These are phyloP conservation scores for Hycleus phaleratus DNA, from an alignment of 1,140 invertebrate species.

Conservation along the genomic window DNA sequence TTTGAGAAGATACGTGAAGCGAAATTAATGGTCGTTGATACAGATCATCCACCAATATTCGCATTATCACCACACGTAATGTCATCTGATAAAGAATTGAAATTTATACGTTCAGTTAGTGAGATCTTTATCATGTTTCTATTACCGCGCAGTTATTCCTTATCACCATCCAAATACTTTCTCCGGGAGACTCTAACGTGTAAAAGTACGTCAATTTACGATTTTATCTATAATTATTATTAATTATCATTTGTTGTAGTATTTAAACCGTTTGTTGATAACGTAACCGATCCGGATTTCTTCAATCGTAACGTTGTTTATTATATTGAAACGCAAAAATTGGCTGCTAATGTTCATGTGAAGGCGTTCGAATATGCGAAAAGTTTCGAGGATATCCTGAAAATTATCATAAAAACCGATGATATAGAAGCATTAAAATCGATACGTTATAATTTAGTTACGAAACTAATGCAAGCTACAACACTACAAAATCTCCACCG, in stretches of 20 bases:
- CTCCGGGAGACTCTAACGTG: conserved; percentile 75
- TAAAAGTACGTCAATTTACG: conserved; percentile 55
- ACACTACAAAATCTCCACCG: conserved; percentile 83
- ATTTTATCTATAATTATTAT: conserved; percentile 2
- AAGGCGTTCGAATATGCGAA: conserved; percentile 81
- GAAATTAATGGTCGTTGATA: conserved; percentile 55
- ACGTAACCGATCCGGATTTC: conserved; percentile 82
- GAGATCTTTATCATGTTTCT: conserved; percentile 75
- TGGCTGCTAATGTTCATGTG: conserved; percentile 67
- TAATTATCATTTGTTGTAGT: conserved; percentile 50
- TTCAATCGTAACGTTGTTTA: conserved; percentile 81
- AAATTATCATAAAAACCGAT: conserved; percentile 71
- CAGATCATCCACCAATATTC: conserved; percentile 58
- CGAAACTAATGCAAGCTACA: conserved; percentile 88
- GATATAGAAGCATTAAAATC: conserved; percentile 77
- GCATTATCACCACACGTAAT: conserved; percentile 67
- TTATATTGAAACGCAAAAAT: conserved; percentile 72
- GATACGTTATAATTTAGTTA: conserved; percentile 65
- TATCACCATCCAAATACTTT: conserved; percentile 67
- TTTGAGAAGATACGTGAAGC: conserved; percentile 77
- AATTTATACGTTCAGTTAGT: conserved; percentile 73
- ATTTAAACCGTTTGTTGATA: conserved; percentile 72
- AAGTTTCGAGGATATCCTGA: conserved; percentile 83
- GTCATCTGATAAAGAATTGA: conserved; percentile 63
- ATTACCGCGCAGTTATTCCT: conserved; percentile 70